Evolutionary conservation across 2,888 invertebrate species (phyloP).

Genomic region (Physocephala rufipes): DNA sequence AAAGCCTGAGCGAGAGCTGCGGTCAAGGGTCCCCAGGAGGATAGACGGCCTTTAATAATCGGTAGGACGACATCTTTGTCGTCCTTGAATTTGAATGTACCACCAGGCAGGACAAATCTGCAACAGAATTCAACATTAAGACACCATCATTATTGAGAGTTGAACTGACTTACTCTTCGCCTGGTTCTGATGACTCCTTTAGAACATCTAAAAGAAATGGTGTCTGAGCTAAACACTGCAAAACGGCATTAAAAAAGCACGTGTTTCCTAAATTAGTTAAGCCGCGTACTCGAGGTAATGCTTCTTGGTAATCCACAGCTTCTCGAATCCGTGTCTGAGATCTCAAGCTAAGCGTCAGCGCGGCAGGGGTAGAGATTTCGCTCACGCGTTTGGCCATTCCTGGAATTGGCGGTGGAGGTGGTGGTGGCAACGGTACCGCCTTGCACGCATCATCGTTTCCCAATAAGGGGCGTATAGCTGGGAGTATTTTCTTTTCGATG

Average conservation of each 20-base stretch:
- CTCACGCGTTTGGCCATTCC: constrained; percentile 60
- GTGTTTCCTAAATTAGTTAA: constrained; percentile 93
- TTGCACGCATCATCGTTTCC: constrained; percentile 41
- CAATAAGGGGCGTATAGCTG: constrained; percentile 51
- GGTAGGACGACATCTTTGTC: constrained; percentile 71
- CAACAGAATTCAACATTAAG: neutral
- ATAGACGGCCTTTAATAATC: constrained; percentile 73
- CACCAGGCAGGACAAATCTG: constrained; percentile 77
- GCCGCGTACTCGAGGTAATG: constrained; percentile 75
- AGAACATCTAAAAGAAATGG: constrained; percentile 79
- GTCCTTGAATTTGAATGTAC: constrained; percentile 69
- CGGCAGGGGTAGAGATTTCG: constrained; percentile 33
- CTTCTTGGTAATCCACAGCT: constrained; percentile 40
- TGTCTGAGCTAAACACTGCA: constrained; percentile 91
- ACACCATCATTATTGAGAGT: neutral
- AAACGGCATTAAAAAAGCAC: constrained; percentile 96
- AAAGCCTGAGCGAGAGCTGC: constrained; percentile 76
- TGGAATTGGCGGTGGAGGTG: constrained; percentile 54
- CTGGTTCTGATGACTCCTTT: constrained; percentile 74
- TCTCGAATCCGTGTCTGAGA: constrained; percentile 17
- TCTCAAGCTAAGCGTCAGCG: constrained; percentile 13
- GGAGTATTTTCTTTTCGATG: constrained; percentile 55
- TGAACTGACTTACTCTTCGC: constrained; percentile 68
- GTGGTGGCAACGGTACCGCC: constrained; percentile 44
- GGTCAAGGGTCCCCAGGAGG: constrained; percentile 76